Conservation (phyloP, 2,888 invertebrate genomes). For the Brachyptera putata region DNA sequence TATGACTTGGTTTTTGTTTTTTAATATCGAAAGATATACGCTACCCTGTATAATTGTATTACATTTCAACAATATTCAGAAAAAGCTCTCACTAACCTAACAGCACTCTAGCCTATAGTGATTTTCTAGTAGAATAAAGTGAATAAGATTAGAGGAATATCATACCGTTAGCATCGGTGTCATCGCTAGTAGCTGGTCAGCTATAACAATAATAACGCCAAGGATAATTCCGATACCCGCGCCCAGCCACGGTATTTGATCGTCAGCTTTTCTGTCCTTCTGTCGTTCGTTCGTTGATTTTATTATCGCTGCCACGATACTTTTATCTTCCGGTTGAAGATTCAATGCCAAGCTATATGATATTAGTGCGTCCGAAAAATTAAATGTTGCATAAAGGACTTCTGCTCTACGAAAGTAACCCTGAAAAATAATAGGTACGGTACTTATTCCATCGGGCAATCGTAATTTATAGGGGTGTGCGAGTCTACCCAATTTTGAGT, state of each 20-base stretch:
- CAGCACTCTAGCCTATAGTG: too few relatives aligned
- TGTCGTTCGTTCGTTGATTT: conserved; percentile 55
- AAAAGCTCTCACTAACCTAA: too few relatives aligned
- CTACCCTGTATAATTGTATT: too few relatives aligned
- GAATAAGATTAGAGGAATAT: too few relatives aligned
- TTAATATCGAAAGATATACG: too few relatives aligned
- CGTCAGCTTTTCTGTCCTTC: conserved; percentile 59
- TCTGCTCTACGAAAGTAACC: conserved; percentile 70
- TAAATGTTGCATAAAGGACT: conserved; percentile 63
- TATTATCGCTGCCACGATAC: conserved; percentile 59
- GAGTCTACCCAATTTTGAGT: too few relatives aligned
- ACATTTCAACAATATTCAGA: too few relatives aligned
- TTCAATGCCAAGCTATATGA: conserved; percentile 65
- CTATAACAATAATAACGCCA: conserved; percentile 64
- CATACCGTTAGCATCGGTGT: conserved; percentile 62
- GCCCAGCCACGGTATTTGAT: conserved; percentile 70
- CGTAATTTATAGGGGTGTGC: too few relatives aligned
- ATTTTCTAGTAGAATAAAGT: too few relatives aligned
- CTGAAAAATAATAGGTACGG: conserved; percentile 44
- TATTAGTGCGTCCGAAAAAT: conserved; percentile 62
- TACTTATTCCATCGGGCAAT: not conserved
- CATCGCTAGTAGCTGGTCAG: conserved; percentile 62
- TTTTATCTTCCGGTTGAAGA: conserved; percentile 62
- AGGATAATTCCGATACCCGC: conserved; percentile 67
- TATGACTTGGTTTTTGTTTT: too few relatives aligned